phyloP scores from a whole-genome alignment of 2,113 vertebrate species.

The Pollachius pollachius region DNA sequence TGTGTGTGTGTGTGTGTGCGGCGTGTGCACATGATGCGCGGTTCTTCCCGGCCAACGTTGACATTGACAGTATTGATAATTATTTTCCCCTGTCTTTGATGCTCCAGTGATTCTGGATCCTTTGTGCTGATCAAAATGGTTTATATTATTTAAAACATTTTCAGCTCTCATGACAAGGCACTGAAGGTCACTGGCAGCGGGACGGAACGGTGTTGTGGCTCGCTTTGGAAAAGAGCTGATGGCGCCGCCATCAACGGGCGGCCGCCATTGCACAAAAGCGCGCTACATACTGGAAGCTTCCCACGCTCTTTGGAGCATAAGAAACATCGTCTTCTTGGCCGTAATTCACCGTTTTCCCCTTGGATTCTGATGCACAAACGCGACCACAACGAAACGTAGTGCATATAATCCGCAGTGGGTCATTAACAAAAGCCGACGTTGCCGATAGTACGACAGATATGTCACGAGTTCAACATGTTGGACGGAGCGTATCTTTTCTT shows the following conservation, averaged over 20 bases:
- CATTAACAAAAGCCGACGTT: conserved; percentile 11
- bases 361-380: conserved; percentile 23
- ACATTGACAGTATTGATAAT: background rate
- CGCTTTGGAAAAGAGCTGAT: conserved; percentile 18
- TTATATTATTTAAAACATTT: conserved; percentile 33
- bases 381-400: conserved; percentile 16
- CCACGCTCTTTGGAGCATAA: conserved; percentile 36
- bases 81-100: conserved; percentile 10
- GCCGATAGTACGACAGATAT: conserved; percentile 8
- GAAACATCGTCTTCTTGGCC: conserved; percentile 23
- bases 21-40: background rate
- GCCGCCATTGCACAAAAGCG: conserved; percentile 37
- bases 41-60: conserved; percentile 15
- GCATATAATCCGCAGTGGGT: conserved; percentile 14
- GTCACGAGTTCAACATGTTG: conserved; percentile 18
- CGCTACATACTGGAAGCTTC: conserved; percentile 37
- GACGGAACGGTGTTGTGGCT: conserved; percentile 30
- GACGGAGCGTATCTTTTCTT: conserved; percentile 1
- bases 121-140: conserved; percentile 7
- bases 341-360: conserved; percentile 23
- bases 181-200: conserved; percentile 19
- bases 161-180: conserved; percentile 23
- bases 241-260: conserved; percentile 46
- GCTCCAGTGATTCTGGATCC: background rate
- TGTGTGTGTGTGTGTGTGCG: background rate